phyloP scores from a whole-genome alignment of 2,888 invertebrate species.

The Ochropleura leucogaster region DNA sequence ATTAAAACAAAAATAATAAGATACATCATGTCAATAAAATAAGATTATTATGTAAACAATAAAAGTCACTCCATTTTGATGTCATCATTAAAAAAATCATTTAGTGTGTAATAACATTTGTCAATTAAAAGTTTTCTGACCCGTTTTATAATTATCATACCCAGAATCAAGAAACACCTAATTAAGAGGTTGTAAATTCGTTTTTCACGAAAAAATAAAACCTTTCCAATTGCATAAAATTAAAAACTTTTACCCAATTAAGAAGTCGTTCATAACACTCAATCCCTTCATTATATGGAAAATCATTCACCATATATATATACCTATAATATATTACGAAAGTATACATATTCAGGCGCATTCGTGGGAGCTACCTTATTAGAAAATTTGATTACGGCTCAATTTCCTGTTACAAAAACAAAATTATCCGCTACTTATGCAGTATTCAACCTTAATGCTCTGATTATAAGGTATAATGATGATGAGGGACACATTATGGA shows the following conservation, averaged over 20 bases:
- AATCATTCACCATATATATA: constrained; percentile 28
- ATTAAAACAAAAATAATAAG: no score
- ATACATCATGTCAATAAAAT: no score
- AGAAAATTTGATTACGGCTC: constrained; percentile 55
- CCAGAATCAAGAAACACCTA: background rate
- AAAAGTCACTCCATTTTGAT: no score
- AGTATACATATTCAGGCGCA: constrained; percentile 32
- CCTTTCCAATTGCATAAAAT: constrained; percentile 13
- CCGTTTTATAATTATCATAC: no score
- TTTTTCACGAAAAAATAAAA: background rate
- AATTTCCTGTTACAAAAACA: constrained; percentile 48
- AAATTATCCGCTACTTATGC: constrained; percentile 21
- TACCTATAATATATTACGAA: constrained; percentile 40
- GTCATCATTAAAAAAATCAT: no score
- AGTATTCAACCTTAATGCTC: constrained; percentile 33
- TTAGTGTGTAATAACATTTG: no score
- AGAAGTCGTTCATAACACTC: constrained; percentile 1
- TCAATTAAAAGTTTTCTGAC: no score
- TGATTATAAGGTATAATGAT: constrained; percentile 23
- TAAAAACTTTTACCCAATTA: constrained; percentile 17
- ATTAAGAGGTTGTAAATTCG: background rate
- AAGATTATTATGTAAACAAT: no score
- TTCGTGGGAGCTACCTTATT: constrained; percentile 33
- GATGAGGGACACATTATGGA: constrained; percentile 14
- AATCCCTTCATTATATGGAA: constrained; percentile 30